Base-by-base conservation (phyloP, 2,113 vertebrate species). In the Ceuthmochares aereus region DNA sequence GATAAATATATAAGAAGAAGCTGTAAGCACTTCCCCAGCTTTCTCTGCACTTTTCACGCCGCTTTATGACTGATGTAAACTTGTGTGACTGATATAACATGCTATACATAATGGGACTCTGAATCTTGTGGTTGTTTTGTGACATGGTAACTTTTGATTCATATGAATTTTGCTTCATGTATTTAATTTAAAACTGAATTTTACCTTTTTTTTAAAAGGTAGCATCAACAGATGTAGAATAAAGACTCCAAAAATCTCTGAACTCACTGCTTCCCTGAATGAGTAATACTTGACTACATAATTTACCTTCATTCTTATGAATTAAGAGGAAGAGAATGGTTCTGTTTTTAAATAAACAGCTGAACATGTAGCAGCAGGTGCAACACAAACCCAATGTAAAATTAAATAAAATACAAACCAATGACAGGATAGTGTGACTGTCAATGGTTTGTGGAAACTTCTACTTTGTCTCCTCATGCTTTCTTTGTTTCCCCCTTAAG, bases 81-180 rank as follows among this genome's bases (percentile, higher is more conserved):
- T 47, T 49, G 27, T 0, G 1, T 34, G 26, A 56, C 59, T 7
- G 4, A 29, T 26, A 15, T 62, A 74, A 69, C 7, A 1, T 36
- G 9, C 23, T 82, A 37, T 60, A 47, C 27, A 14, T 49, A 62
- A 73, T 14, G 29, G 29, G 14, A 51, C 19, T 40, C 30, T 13
- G 22, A 83, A 26, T 87, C 42, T 32, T 63, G 10, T 26, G 20
- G 27, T 52, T 15, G 27, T 52, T 85, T 68, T 52, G 19, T 68
- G 68, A 40, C 20, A 17, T 0, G 0, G 13, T 54, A 67, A 8
- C 36, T 84, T 87, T 54, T 56, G 68, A n/a, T 14, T 45, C 3
- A 36, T 22, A 45, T 37, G 25, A 42, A 76, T 83, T 83, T 74
- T 72, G 6, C 32, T 90, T 64, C 19, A 22, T 34, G n/a, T 58